Percentiles rank a stretch among this genome's conserved stretches.
Conservation (phyloP, 2,888 invertebrate genomes). For the Hemithea aestivaria region DNA sequence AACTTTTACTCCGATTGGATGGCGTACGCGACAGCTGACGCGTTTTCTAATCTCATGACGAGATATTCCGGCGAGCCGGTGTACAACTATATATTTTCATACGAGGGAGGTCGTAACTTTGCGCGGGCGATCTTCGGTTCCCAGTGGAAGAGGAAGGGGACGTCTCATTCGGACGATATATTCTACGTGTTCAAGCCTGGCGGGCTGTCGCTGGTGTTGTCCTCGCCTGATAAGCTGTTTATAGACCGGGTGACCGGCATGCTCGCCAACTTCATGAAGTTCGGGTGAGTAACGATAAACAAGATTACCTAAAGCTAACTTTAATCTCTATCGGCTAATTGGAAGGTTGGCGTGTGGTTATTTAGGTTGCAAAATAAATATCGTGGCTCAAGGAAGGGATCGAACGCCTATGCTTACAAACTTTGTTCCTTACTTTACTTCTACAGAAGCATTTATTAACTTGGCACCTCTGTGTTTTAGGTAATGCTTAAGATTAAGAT, state of each 20-base stretch:
- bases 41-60: slow-evolving; percentile 49
- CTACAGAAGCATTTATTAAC: too few species aligned
- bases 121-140: slow-evolving; percentile 45
- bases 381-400: neutral
- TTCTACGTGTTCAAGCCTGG: slow-evolving; percentile 66
- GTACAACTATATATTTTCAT: slow-evolving; percentile 60
- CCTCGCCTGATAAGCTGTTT: slow-evolving; percentile 42
- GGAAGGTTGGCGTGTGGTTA: slow-evolving; percentile 17
- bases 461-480: too few species aligned
- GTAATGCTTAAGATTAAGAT: too few species aligned
- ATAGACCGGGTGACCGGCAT: slow-evolving; percentile 56
- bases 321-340: slow-evolving; percentile 18
- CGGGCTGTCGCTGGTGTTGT: slow-evolving; percentile 42
- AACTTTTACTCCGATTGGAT: slow-evolving; percentile 63
- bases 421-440: too few species aligned
- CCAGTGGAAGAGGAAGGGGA: slow-evolving; percentile 34
- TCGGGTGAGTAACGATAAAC: slow-evolving; percentile 41
- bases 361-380: slow-evolving; percentile 15
- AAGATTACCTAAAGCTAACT: slow-evolving; percentile 23
- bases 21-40: slow-evolving; percentile 45
- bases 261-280: slow-evolving; percentile 66
- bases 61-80: slow-evolving; percentile 48
- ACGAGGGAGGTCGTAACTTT: slow-evolving; percentile 58
- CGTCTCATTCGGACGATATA: slow-evolving; percentile 62
- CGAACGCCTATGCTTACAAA: neutral